These are phyloP conservation scores for Mallotus villosus DNA, from an alignment of 2,797 vertebrate genomes.

Conservation along the genomic window DNA sequence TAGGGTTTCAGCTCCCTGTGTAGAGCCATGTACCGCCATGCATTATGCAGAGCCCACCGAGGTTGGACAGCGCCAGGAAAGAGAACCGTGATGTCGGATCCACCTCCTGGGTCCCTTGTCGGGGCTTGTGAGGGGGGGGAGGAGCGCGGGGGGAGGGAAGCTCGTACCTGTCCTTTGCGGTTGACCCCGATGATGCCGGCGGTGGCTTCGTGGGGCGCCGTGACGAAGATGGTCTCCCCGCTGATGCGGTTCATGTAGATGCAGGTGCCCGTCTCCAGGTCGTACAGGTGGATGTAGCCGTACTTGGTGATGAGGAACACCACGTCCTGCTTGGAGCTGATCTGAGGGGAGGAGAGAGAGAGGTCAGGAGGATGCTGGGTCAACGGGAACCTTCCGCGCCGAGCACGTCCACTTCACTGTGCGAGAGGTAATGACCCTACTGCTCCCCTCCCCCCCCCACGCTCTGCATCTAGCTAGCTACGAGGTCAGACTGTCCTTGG, in stretches of 20 bases:
- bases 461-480: neutral
- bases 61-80: too few species aligned
- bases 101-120: too few species aligned
- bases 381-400: too few species aligned
- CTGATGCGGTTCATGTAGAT: constrained; percentile 99
- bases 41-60: neutral
- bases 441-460: neutral
- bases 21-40: neutral
- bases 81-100: too few species aligned
- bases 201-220: constrained; percentile 94
- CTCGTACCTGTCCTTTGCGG: constrained; percentile 93
- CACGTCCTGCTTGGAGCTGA: constrained; percentile 96
- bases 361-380: neutral
- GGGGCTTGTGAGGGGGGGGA: too few species aligned
- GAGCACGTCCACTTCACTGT: neutral
- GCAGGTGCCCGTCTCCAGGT: constrained; percentile 96
- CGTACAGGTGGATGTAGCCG: constrained; percentile 96
- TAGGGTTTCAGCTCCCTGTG: neutral
- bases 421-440: neutral
- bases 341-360: constrained; percentile 69
- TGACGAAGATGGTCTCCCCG: constrained; percentile 98
- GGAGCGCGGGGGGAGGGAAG: neutral
- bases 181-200: constrained; percentile 98
- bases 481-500: constrained; percentile 1
- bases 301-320: constrained; percentile 98